A percentile compares a stretch with the other conserved stretches of the same genome.
Conservation (phyloP, 2,888 invertebrate genomes). For the Aporophyla nigra region DNA sequence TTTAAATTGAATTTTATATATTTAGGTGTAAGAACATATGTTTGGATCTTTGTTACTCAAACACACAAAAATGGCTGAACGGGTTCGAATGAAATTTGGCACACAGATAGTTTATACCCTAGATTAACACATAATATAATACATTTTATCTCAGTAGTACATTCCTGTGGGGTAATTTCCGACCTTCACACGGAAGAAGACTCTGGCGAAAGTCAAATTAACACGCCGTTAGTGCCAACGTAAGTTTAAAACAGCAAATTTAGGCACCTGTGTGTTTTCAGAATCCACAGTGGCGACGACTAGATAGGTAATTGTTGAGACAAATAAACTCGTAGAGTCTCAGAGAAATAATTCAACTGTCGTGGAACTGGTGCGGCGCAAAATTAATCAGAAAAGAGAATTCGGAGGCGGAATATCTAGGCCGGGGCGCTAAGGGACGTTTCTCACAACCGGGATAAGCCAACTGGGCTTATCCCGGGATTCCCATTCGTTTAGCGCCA, state of each 20-base stretch:
- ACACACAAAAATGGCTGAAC: too few relatives aligned
- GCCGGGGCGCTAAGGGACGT: neutral
- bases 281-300: neutral
- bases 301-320: neutral
- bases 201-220: too few relatives aligned
- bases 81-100: too few relatives aligned
- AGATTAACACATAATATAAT: too few relatives aligned
- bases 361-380: neutral
- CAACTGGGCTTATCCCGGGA: neutral
- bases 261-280: neutral
- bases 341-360: slow-evolving; percentile 2
- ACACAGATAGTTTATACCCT: too few relatives aligned
- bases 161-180: too few relatives aligned
- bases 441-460: neutral
- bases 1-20: too few relatives aligned
- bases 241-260: neutral
- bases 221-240: neutral
- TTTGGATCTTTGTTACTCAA: too few relatives aligned
- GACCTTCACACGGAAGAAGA: too few relatives aligned
- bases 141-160: too few relatives aligned
- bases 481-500: neutral
- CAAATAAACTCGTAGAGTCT: neutral
- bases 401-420: neutral
- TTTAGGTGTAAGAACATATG: too few relatives aligned
- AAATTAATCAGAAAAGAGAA: slow-evolving; percentile 26